Evolutionary conservation across 2,797 vertebrate genomes (phyloP), one percentile per base, ranked within the genome.

Genomic region (Gymnopithys bicolor): DNA sequence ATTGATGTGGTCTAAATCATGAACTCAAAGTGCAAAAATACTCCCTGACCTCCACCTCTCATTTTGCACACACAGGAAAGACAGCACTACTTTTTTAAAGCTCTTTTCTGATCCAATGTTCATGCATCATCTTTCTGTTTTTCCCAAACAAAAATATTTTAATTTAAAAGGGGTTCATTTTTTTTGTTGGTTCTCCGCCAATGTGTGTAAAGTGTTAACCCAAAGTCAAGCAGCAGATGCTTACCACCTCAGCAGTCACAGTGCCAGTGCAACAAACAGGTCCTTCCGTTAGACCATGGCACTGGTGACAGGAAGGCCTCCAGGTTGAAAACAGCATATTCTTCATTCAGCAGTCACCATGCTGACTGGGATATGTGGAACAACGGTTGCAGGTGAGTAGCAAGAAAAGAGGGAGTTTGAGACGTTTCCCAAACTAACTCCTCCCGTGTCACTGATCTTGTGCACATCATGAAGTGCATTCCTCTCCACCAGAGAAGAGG

Each of bases 391-490:
- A 75, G 28, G 6, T 56, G 28, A 82, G 32, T 27, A 79, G 30
- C 14, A 76, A 82, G 21, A 45, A 60, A 76, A 83, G 37, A 46
- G 9, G 19, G 23, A 73, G n/a, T 46, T 53, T 39, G n/a, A 94
- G 41, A 30, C 2, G 0, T 33, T 75, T 69, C 23, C 51, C 67
- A 76, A 64, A 84, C 5, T 27, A 76, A 1, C 10, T 55, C 43
- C 0, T 0, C 37, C 4, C 55, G 3, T 51, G 16, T 53, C 45
- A 59, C 21, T 21, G 14, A 49, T 27, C 1, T 5, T 76, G 56
- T 18, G 8, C 24, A 43, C 8, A 30, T 22, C 0, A 0, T 23
- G 48, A 90, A 51, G 33, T 7, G 8, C 17, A 13, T 64, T 19
- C 9, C 19, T 43, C 39, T 84, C 13, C 30, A 73, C 5, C 39